Base-by-base conservation (phyloP, 2,888 invertebrate species). In the Deilephila elpenor region DNA sequence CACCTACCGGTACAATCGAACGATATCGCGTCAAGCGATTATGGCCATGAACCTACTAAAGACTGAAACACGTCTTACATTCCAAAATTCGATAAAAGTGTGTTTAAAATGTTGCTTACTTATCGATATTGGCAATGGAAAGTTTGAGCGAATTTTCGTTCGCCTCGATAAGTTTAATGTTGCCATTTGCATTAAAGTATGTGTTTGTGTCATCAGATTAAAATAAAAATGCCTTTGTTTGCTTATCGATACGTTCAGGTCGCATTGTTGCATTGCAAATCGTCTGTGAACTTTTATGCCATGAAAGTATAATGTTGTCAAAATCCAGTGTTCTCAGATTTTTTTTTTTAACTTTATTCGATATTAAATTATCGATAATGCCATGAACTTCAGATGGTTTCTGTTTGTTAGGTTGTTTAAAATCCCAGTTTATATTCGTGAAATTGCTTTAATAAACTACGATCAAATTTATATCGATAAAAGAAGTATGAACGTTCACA, bases 1-100 rank as follows among this genome's bases (percentile, higher is more conserved):
- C 86, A 88, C 88, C 88, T 83, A 82, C 80, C 79, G 82, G 84
- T 86, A 87, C 82, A 87, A 84, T 75, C 61, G 56, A 72, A 59
- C 14, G 11, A 20, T 71, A 62, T 32, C 53, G 59, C 29, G 56
- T 71, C 34, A 44, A 73, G 51, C 51, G 61, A 34, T 64, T 29
- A 51, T 73, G 7, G 56, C 56, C 56, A 56, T 56, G 61, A 59
- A 37, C 19, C 37, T 74, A 71, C 74, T 74, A 71, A 73, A 75
- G 79, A 82, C 83, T 83, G 80, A 80, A 74, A 76, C 51, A 75
- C 29, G 70, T 73, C 71, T 75, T 72, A 82, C 80, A 82, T 82
- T 83, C 81, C 82, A 82, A 79, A 44, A 82, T 78, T 79, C 14
- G 17, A 51, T 44, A 72, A 71, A 75, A 71, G 70, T 71, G 53